A percentile compares a stretch with the other conserved stretches of the same genome.
phyloP scores from a whole-genome alignment of 1,140 invertebrate genomes.

The Hycleus phaleratus region DNA sequence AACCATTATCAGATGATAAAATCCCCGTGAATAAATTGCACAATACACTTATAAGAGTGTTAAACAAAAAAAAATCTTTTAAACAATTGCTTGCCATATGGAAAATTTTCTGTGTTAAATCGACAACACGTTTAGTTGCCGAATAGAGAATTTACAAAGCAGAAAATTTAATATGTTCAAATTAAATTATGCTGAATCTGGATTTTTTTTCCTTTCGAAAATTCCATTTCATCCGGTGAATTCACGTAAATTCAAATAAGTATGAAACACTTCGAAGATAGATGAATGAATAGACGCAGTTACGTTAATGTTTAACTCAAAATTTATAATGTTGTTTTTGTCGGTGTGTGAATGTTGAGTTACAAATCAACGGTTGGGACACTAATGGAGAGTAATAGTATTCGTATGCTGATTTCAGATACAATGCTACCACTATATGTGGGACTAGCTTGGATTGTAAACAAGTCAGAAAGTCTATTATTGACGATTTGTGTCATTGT shows the following conservation, averaged over 20 bases:
- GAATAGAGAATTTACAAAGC: too few species aligned
- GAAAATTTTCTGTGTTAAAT: slow-evolving; percentile 3
- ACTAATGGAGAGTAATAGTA: slow-evolving; percentile 37
- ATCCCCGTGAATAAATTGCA: slow-evolving; percentile 8
- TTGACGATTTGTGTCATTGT: slow-evolving; percentile 25
- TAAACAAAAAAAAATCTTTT: slow-evolving; percentile 6
- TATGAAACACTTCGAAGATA: too few species aligned
- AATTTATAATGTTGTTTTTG: slow-evolving; percentile 30
- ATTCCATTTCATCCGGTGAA: too few species aligned
- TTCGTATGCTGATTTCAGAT: slow-evolving; percentile 37
- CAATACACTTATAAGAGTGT: slow-evolving; percentile 11
- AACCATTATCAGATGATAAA: slow-evolving; percentile 1
- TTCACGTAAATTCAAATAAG: too few species aligned
- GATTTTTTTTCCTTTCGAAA: too few species aligned
- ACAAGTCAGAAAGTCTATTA: slow-evolving; percentile 26
- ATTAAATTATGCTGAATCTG: too few species aligned
- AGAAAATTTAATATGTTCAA: too few species aligned
- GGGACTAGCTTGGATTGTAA: slow-evolving; percentile 25
- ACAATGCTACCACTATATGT: slow-evolving; percentile 28
- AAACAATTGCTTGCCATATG: slow-evolving; percentile 9
- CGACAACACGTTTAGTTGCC: neutral
- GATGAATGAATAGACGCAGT: neutral
- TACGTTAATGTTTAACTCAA: slow-evolving; percentile 23
- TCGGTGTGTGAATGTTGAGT: slow-evolving; percentile 29
- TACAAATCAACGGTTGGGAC: slow-evolving; percentile 34